Evolutionary conservation across 2,888 invertebrate species (phyloP).

Genomic region (Anoncus sp.): DNA sequence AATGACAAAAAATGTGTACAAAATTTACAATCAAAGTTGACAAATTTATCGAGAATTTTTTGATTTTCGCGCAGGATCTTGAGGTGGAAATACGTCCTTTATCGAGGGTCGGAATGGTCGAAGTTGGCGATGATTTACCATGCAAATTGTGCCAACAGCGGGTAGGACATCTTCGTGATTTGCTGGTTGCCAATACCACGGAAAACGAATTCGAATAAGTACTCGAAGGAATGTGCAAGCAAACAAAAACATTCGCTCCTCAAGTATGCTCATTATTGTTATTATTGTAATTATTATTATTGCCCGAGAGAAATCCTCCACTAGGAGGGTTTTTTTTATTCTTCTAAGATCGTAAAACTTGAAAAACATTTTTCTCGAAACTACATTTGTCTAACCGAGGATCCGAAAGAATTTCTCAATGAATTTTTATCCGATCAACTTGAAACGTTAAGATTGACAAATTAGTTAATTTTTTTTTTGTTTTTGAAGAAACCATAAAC

Average conservation of each 20-base stretch:
- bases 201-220: slow-evolving; percentile 92
- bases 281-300: not conserved
- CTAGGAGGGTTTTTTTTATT: too few species aligned
- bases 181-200: slow-evolving; percentile 93
- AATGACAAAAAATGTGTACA: too few species aligned
- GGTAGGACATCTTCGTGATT: slow-evolving; percentile 90
- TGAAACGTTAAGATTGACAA: too few species aligned
- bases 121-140: slow-evolving; percentile 87
- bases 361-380: too few species aligned
- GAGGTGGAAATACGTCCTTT: slow-evolving; percentile 85
- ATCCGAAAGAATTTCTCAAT: too few species aligned
- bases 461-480: too few species aligned
- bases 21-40: not conserved
- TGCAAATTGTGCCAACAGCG: slow-evolving; percentile 95
- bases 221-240: slow-evolving; percentile 91
- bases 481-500: too few species aligned
- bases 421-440: too few species aligned
- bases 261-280: slow-evolving; percentile 82
- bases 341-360: too few species aligned
- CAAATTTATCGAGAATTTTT: slow-evolving; percentile 6
- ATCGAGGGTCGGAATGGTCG: slow-evolving; percentile 85
- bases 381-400: too few species aligned
- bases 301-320: too few species aligned
- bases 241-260: slow-evolving; percentile 89
- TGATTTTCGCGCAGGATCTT: slow-evolving; percentile 73